Conservation (phyloP, 2,797 vertebrate genomes). For the Geotrypetes seraphini region DNA sequence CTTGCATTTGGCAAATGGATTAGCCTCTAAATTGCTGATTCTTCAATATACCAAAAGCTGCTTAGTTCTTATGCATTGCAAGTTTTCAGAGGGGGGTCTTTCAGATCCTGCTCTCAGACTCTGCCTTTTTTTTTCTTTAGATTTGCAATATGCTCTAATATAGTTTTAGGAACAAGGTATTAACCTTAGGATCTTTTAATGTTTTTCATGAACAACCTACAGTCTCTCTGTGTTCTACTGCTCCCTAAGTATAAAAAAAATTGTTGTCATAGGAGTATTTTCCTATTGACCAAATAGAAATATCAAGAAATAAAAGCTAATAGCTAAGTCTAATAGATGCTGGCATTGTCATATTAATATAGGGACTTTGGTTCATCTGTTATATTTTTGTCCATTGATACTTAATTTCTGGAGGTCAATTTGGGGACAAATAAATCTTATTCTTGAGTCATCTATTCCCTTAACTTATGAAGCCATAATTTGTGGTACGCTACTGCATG, state of each 20-base stretch:
- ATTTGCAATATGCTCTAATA: constrained; percentile 6
- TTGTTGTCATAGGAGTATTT: not conserved
- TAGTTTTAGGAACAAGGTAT: constrained; percentile 26
- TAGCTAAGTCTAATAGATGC: too few species aligned
- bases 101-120: constrained; percentile 18
- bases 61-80: constrained; percentile 1
- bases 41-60: constrained; percentile 16
- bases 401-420: too few species aligned
- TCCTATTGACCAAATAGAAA: too few species aligned
- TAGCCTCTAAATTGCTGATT: constrained; percentile 21
- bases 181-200: constrained; percentile 13
- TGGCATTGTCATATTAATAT: too few species aligned
- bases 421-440: too few species aligned
- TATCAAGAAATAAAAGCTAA: too few species aligned
- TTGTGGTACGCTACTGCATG: too few species aligned
- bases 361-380: too few species aligned
- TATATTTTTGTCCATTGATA: too few species aligned
- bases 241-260: not conserved
- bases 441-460: too few species aligned
- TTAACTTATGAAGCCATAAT: too few species aligned
- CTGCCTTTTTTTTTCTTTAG: constrained; percentile 11
- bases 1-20: constrained; percentile 41
- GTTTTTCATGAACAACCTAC: not conserved
- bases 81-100: constrained; percentile 7
- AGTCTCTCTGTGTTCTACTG: constrained; percentile 25